Percentiles rank a stretch among this genome's conserved stretches.
phyloP scores from a whole-genome alignment of 2,888 invertebrate genomes.

The Hermaeophaga mercurialis region DNA sequence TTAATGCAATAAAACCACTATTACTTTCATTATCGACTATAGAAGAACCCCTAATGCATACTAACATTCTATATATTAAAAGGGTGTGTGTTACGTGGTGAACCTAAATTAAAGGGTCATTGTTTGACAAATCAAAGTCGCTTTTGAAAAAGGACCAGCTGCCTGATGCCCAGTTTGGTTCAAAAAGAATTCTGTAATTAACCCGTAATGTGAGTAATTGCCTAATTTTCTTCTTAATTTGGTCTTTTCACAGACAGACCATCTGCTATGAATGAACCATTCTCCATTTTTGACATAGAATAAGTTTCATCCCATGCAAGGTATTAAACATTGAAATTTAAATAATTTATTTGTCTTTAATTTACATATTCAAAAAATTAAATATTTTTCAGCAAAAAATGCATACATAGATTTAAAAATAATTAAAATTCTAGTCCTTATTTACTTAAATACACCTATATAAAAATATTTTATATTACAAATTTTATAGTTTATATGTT shows the following conservation, averaged over 20 bases:
- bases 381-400: too few species aligned
- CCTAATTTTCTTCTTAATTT: conserved; percentile 29
- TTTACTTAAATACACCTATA: too few species aligned
- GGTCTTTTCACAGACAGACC: conserved; percentile 15
- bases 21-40: neutral
- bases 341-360: too few species aligned
- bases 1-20: too few species aligned
- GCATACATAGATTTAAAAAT: too few species aligned
- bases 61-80: neutral
- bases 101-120: conserved; percentile 21
- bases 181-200: conserved; percentile 25
- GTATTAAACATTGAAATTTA: too few species aligned
- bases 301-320: too few species aligned
- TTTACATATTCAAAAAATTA: too few species aligned
- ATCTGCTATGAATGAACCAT: conserved; percentile 26
- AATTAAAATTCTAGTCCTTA: too few species aligned
- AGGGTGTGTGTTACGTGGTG: conserved; percentile 10
- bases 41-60: neutral
- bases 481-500: too few species aligned
- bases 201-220: conserved; percentile 20
- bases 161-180: conserved; percentile 4
- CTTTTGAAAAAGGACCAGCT: conserved; percentile 19
- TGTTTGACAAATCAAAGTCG: conserved; percentile 19
- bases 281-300: neutral
- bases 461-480: too few species aligned